These are phyloP conservation scores for Perdita meconis DNA, from an alignment of 2,888 invertebrate genomes.

Conservation along the genomic window DNA sequence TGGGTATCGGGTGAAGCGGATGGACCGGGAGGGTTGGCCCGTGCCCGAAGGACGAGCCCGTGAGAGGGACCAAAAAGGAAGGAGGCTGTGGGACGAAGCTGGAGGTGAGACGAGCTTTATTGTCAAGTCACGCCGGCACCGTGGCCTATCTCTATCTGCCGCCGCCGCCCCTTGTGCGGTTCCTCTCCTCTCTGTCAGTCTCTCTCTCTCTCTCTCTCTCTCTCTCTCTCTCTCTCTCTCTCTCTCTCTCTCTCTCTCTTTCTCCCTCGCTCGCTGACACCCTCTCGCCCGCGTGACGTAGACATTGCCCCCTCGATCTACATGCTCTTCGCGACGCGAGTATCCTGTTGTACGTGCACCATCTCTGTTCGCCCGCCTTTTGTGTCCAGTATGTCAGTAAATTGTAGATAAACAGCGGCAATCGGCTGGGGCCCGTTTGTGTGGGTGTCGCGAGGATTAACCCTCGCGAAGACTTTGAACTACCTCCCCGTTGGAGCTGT, in stretches of 20 bases:
- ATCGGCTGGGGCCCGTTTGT: neutral
- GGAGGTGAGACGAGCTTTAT: constrained; percentile 81
- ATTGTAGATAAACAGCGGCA: constrained; percentile 41
- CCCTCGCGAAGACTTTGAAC: neutral
- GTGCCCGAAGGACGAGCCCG: constrained; percentile 52
- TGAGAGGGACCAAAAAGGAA: constrained; percentile 43
- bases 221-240: too few relatives aligned
- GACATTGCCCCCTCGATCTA: constrained; percentile 39
- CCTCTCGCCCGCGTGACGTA: constrained; percentile 57
- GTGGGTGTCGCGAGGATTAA: neutral
- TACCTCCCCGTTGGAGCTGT: too few relatives aligned
- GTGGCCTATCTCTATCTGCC: constrained; percentile 83
- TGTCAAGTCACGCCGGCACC: constrained; percentile 83
- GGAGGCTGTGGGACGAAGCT: constrained; percentile 55
- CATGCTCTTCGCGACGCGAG: constrained; percentile 8
- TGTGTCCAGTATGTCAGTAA: constrained; percentile 46
- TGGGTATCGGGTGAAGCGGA: constrained; percentile 55
- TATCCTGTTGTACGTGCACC: constrained; percentile 36
- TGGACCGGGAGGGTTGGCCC: constrained; percentile 38
- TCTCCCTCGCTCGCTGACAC: constrained; percentile 60
- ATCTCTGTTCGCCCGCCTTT: constrained; percentile 46
- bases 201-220: too few relatives aligned
- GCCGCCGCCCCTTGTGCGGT: constrained; percentile 75
- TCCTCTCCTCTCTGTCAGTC: too few relatives aligned
- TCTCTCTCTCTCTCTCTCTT: too few relatives aligned